Evolutionary conservation across 2,113 vertebrate species (phyloP), one percentile per base, ranked within the genome.

Genomic region (Myotis yumanensis): DNA sequence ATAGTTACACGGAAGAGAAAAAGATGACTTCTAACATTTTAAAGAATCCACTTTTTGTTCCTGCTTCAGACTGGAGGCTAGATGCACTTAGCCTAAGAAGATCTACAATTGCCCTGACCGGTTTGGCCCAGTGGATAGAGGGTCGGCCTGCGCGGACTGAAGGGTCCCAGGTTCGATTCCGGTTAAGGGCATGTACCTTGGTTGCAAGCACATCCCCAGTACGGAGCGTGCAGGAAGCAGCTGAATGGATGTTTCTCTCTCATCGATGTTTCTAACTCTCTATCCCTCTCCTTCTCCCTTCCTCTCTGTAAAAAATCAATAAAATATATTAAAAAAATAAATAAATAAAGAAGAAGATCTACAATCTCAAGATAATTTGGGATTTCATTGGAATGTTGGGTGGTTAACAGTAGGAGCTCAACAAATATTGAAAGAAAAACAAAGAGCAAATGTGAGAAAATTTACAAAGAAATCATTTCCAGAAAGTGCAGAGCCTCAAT

Each of bases 391-490:
- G 52, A 73, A 89, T 25, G 7, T 1, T 66, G 32, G 66, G 2
- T 83, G 43, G 62, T 86, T 83, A 86, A 68, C 37, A 75, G 28
- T 37, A 91, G 59, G 15, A 89, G 37, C 23, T 16, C 32, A 85
- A 85, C 8, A 73, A 57, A 66, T 28, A 54, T 8, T 30, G 35
- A 40, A 89, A 92, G 72, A 57, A 87, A 87, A 86, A 75, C 57
- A 59, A 94, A 77, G 11, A 81, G 40, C 62, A 91, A 68, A 76
- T 62, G 11, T 46, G 59, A 94, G 80, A 89, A 62, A 75, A 69
- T 69, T 68, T 80, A 92, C 28, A 46, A 52, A 96, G 66, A 80
- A 80, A 43, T 68, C 48, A 43, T 52, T 81, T 40, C 57, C 51
- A 75, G 48, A 69, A 4, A 40, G 35, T 12, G 28, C 43, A 93